A percentile compares a stretch with the other conserved stretches of the same genome.
Evolutionary conservation across 2,888 invertebrate species (phyloP).

Genomic region (Chrysolina americana): DNA sequence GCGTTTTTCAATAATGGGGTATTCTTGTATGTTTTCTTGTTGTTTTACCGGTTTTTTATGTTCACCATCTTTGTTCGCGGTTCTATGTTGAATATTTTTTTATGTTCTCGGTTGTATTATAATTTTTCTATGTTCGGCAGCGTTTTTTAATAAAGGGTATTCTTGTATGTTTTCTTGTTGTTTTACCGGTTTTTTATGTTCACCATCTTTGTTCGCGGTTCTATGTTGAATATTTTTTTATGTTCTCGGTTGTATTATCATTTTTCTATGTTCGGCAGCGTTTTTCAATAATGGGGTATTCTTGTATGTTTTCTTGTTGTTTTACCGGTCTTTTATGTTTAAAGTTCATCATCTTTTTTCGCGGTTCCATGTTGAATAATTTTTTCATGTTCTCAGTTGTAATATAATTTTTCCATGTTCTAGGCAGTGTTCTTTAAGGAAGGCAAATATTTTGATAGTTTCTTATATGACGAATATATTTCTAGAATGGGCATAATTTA

Average conservation of each 20-base stretch:
- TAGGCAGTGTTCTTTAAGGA: no score
- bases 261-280: no score
- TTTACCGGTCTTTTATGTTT: background rate
- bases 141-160: no score
- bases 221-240: background rate
- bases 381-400: background rate
- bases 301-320: background rate
- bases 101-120: background rate
- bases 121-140: no score
- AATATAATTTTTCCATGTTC: background rate
- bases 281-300: no score
- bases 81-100: constrained; percentile 51
- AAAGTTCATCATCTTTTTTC: background rate
- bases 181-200: no score
- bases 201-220: background rate
- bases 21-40: background rate
- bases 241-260: background rate
- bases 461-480: no score
- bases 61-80: background rate
- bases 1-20: no score
- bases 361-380: background rate
- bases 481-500: no score
- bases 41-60: no score
- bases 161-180: background rate
- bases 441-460: no score